Conservation (phyloP, 2,888 invertebrate species). For the Pinctada fucata region DNA sequence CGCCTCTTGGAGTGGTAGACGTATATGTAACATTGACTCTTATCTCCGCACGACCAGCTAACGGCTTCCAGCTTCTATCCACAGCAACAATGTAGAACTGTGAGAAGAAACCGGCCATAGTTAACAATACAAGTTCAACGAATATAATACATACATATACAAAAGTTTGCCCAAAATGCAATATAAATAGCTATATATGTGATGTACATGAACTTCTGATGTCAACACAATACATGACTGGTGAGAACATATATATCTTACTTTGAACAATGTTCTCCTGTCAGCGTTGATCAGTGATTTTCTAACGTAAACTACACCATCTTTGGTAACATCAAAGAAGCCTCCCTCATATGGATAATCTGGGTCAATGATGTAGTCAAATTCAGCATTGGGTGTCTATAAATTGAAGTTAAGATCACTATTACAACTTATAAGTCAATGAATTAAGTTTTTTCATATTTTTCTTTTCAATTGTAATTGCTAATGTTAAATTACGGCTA, state of each 20-base stretch:
- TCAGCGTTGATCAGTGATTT: conserved; percentile 44
- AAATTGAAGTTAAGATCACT: conserved; percentile 18
- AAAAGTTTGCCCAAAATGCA: neutral
- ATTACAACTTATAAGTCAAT: no score
- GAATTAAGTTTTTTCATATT: no score
- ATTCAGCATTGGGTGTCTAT: conserved; percentile 64
- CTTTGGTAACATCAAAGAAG: conserved; percentile 61
- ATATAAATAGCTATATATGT: neutral
- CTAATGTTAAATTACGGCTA: neutral
- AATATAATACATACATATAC: neutral
- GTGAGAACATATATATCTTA: conserved; percentile 14
- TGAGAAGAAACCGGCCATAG: conserved; percentile 14
- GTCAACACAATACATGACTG: no score
- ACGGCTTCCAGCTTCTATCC: conserved; percentile 62
- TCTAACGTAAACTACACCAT: conserved; percentile 58
- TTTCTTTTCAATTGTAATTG: neutral
- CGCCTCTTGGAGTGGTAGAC: conserved; percentile 47
- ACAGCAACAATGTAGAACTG: conserved; percentile 64
- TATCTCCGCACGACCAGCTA: conserved; percentile 52
- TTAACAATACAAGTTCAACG: no score
- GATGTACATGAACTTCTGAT: neutral
- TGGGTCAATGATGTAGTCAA: conserved; percentile 60
- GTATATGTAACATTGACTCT: conserved; percentile 53
- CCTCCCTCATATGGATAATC: conserved; percentile 47
- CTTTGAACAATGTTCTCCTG: conserved; percentile 37